Conservation (phyloP, 64 coral and sea anemone genomes). For the Anthopleura sola region DNA sequence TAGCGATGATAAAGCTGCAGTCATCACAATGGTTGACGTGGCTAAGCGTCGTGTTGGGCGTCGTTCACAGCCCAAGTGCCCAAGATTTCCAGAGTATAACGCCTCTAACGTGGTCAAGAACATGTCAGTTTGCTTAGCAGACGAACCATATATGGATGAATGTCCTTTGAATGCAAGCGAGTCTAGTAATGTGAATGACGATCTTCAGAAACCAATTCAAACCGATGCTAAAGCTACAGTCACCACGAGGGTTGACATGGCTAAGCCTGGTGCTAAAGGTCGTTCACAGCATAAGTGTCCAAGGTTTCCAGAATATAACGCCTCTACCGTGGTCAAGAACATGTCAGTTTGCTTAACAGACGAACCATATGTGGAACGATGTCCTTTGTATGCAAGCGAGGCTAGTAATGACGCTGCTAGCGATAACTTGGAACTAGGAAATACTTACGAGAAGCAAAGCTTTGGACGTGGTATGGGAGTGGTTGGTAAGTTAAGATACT, state of each 20-base stretch:
- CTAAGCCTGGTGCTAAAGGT: too few species aligned
- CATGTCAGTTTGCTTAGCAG: not conserved
- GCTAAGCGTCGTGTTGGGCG: not conserved
- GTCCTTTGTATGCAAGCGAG: too few species aligned
- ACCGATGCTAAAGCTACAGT: too few species aligned
- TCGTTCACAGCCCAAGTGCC: not conserved
- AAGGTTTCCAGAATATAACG: not conserved
- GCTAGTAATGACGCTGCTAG: too few species aligned
- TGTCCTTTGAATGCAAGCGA: too few species aligned
- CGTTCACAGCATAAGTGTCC: not conserved
- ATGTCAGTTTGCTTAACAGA: not conserved
- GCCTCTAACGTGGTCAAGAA: not conserved
- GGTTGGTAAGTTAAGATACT: not conserved
- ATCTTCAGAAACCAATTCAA: too few species aligned
- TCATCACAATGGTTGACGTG: not conserved
- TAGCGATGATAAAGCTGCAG: not conserved
- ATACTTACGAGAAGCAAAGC: not conserved
- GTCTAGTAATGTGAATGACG: too few species aligned
- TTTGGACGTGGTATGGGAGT: not conserved
- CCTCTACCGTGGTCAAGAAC: not conserved
- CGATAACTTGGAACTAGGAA: too few species aligned
- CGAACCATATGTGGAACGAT: not conserved
- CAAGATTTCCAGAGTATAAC: not conserved
- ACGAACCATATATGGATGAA: not conserved
- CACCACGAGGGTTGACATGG: too few species aligned